Percentiles rank a stretch among this genome's conserved stretches.
Conservation (phyloP, 2,797 vertebrate species). For the Ptychobarbus kaznakovi region DNA sequence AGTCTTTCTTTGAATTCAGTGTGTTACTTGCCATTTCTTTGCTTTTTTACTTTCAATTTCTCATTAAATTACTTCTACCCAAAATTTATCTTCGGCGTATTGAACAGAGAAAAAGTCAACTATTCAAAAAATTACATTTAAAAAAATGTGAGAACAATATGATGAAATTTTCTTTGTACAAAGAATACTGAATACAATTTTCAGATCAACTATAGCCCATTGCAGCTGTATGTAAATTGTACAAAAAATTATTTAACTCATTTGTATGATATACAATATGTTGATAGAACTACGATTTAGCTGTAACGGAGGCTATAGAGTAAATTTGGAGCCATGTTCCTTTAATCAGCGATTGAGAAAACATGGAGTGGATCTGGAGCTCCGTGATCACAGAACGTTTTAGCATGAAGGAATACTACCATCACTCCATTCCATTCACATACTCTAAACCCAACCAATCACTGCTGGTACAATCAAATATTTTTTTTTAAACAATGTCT, state of each 20-base stretch:
- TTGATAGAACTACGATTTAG: not conserved
- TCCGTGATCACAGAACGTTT: too few relatives aligned
- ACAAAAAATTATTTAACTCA: not conserved
- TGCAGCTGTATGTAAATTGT: not conserved
- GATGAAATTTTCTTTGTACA: not conserved
- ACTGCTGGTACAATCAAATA: not conserved
- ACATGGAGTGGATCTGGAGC: not conserved
- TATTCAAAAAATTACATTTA: not conserved
- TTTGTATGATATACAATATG: not conserved
- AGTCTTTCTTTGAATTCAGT: not conserved
- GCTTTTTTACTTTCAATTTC: not conserved
- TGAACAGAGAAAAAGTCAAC: not conserved
- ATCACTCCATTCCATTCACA: not conserved
- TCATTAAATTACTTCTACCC: not conserved
- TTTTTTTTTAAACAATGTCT: not conserved
- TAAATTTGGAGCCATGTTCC: too few relatives aligned
- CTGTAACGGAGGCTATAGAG: not conserved
- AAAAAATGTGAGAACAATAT: not conserved
- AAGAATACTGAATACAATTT: not conserved
- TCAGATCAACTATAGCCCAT: not conserved
- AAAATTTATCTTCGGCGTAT: not conserved
- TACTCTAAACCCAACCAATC: not conserved
- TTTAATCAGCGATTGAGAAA: not conserved
- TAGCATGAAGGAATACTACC: not conserved
- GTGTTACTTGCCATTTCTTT: not conserved